Evolutionary conservation across 2,888 invertebrate species (phyloP), one percentile per base, ranked within the genome.

Genomic region (Ypsolopha sequella): DNA sequence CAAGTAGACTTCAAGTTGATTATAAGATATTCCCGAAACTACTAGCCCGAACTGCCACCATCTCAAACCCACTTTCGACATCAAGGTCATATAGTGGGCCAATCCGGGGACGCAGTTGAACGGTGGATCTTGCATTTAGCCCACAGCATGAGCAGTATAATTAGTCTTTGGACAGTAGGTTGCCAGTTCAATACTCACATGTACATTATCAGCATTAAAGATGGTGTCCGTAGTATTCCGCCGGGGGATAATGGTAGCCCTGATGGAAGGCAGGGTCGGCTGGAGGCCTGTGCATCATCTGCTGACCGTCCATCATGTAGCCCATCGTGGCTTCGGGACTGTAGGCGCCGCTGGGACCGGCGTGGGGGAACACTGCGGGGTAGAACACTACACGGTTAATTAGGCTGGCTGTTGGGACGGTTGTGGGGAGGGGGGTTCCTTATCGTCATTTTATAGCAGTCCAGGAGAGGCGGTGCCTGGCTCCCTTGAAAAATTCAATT

Each of bases 281-380:
- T 64, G 96, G 95, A 73, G 96, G 95, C 89, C 96, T 93, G 89
- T 96, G 96, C 94, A 96, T 95, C 96, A 96, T 96, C 88, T 95
- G 95, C 88, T 96, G 95, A 68, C 95, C 95, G 88, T 98, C 97
- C 96, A 97, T 97, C 95, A 97, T 97, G 87, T 97, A 96, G 84
- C 97, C 96, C 92, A 96, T 96, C 77, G 94, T 92, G 70, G 95
- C 96, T 82, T 98, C 98, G 64, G 97, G 97, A 88, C 97, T 97
- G 90, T 98, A 98, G 61, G 94, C 94, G 70, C 95, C 96, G 88
- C 95, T 95, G 69, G 97, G 96, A 82, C 96, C 96, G 89, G 96
- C 95, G 87, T 95, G 95, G 66, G 95, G 95, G 88, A 96, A 96
- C 82, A 96, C 96, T 94, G 91, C 86, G 57, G 86, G 86, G 64